Percentiles rank a stretch among this genome's conserved stretches.
phyloP scores from a whole-genome alignment of 2,888 invertebrate genomes.

The Drosophila infuscata region DNA sequence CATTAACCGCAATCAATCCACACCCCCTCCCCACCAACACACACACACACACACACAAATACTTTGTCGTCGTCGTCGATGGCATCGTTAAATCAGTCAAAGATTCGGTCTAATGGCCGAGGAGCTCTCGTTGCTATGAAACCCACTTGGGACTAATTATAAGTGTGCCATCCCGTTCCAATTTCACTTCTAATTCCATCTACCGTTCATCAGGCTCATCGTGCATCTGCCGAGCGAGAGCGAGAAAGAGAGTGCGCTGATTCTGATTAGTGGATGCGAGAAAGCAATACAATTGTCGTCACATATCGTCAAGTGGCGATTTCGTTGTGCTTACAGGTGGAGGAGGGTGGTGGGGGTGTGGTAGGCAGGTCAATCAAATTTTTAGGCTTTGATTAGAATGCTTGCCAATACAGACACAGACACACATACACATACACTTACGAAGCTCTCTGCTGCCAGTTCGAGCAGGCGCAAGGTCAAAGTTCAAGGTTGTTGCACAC shows the following conservation, averaged over 20 bases:
- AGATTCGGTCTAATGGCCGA: constrained; percentile 47
- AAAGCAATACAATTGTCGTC: constrained; percentile 50
- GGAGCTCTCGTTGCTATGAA: constrained; percentile 68
- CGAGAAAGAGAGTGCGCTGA: not conserved
- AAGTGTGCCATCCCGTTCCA: constrained; percentile 55
- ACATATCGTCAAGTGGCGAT: constrained; percentile 51
- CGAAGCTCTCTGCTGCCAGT: constrained; percentile 23
- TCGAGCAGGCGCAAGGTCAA: constrained; percentile 60
- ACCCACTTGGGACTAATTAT: constrained; percentile 79
- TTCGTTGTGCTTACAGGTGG: constrained; percentile 7
- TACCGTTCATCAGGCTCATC: constrained; percentile 43
- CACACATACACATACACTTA: not conserved
- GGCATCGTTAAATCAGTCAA: constrained; percentile 16
- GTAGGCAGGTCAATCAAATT: constrained; percentile 73
- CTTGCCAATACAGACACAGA: constrained; percentile 10
- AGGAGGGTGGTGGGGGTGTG: not conserved
- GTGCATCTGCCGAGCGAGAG: constrained; percentile 4
- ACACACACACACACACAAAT: not conserved
- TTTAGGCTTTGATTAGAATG: constrained; percentile 74
- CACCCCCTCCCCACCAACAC: not conserved
- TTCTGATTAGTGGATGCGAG: constrained; percentile 3
- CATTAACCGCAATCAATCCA: constrained; percentile 51
- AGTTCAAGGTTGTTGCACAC: constrained; percentile 73
- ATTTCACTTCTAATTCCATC: constrained; percentile 42
- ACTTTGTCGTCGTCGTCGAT: not conserved